Evolutionary conservation across 2,888 invertebrate genomes (phyloP).

Genomic region (Platycheirus albimanus): DNA sequence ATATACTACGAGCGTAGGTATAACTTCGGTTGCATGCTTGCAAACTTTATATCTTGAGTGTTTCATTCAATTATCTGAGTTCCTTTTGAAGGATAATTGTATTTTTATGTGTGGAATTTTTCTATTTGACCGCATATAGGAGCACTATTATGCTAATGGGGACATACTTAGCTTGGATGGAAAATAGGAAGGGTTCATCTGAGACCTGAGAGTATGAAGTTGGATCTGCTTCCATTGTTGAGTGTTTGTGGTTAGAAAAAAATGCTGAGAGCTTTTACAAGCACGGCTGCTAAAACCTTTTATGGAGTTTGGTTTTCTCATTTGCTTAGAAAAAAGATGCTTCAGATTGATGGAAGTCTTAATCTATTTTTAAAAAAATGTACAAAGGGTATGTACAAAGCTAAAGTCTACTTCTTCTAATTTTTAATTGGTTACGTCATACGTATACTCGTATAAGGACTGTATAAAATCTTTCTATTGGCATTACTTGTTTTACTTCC

Average conservation of each 20-base stretch:
- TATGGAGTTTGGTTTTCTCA: no score
- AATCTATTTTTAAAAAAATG: no score
- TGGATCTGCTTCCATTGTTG: not conserved
- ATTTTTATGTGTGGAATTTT: conserved; percentile 57
- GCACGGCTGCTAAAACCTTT: no score
- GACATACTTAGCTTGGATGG: conserved; percentile 32
- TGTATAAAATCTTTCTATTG: no score
- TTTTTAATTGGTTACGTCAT: no score
- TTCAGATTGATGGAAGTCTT: no score
- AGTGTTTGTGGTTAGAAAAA: not conserved
- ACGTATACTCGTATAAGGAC: no score
- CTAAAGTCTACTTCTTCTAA: no score
- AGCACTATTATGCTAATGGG: conserved; percentile 51
- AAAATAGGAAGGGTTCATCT: conserved; percentile 7
- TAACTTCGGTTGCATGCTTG: conserved; percentile 40
- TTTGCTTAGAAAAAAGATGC: no score
- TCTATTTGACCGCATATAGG: conserved; percentile 37
- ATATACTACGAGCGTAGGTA: not conserved
- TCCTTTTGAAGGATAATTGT: conserved; percentile 67
- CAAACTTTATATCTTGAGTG: conserved; percentile 65
- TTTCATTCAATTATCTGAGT: conserved; percentile 69
- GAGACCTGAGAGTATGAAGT: not conserved
- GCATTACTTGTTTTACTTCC: no score
- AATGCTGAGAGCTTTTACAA: no score
- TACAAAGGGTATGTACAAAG: no score